Evolutionary conservation across 2,113 vertebrate genomes (phyloP), one percentile per base, ranked within the genome.

Genomic region (Chinchilla lanigera): DNA sequence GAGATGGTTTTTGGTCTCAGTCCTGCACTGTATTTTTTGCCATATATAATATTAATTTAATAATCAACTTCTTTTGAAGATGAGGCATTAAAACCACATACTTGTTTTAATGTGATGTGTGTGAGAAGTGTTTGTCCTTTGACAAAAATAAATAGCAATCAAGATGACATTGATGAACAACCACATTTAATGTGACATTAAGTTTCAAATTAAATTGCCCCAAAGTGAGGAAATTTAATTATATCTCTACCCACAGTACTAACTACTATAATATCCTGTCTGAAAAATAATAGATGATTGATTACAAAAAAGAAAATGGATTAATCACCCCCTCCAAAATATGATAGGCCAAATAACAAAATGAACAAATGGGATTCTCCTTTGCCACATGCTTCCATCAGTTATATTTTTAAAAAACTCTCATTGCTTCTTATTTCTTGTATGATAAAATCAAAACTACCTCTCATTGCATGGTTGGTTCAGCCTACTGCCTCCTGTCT

Each of bases 171-270:
- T 95, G 61, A 95, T 94, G 35, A 96, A 94, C 87, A 90, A 67
- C 82, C 94, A n/a, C 50, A 85, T 85, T 87, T 97, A 89, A 78
- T 92, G 22, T 94, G 81, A 95, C 65, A 85, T 88, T 96, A 69
- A 81, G 17, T 96, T 96, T 97, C 58, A 35, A 97, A 92, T 91
- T 86, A 97, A 97, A 90, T 86, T 95, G 47, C 44, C n/a, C 67
- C 35, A 84, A 95, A 90, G 30, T 91, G 35, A 97, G 44, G 80
- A 94, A 90, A 88, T 90, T 90, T 90, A 94, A 95, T 95, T 97
- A 89, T 65, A 81, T 89, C 90, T 96, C 87, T 89, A 81, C 63
- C 33, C 38, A 41, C 22, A 90, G 7, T 84, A 85, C 10, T 80
- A 77, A 93, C 61, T 89, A 65, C 19, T 78, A 38, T 85, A 78